Evolutionary conservation across 2,888 invertebrate genomes (phyloP), one percentile per base, ranked within the genome.

Genomic region (Erpobdella octoculata): DNA sequence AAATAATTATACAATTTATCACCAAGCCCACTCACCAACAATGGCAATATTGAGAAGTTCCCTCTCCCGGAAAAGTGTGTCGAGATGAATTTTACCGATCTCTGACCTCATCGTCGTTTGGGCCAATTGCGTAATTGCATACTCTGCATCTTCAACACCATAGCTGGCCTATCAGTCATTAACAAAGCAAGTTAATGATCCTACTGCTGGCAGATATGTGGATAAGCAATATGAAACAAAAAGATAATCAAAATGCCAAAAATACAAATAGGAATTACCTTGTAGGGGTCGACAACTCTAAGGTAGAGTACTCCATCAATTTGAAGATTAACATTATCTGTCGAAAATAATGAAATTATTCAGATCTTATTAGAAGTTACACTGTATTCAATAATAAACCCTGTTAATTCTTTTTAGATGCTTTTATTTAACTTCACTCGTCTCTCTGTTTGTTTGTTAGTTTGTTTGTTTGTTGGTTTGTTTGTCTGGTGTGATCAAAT

Each of bases 81-180:
- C 98, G 75, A 99, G 84, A 0, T 91, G 88, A 83, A 99, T 98
- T 86, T 95, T 96, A 72, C 98, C 98, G 58, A 99, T 87, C 83
- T 98, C 98, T 0, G 96, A 96, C 81, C 98, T 88, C 98, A 98
- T 99, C 0, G 98, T 98, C 0, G 98, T 99, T 86, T 98, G 98
- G 1, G 98, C 98, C 62, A 99, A 85, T 84, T 98, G 97, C 0
- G 96, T 96, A 74, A 98, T 93, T 0, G 98, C 98, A 86, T 95
- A 99, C 84, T 98, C 97, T 0, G 97, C 94, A 85, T 99, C 97
- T 85, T 97, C 96, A 12, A 98, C 97, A 31, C 97, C 97, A 84
- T 98, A 98, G 76, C 95, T 94, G 82, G 91, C 90, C 85, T 84
- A 70, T 15, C 72, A 68, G 53, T 25, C 71, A 61, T 31, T 25